Base-by-base conservation (phyloP, 2,797 vertebrate genomes). In the Oreochromis mossambicus region DNA sequence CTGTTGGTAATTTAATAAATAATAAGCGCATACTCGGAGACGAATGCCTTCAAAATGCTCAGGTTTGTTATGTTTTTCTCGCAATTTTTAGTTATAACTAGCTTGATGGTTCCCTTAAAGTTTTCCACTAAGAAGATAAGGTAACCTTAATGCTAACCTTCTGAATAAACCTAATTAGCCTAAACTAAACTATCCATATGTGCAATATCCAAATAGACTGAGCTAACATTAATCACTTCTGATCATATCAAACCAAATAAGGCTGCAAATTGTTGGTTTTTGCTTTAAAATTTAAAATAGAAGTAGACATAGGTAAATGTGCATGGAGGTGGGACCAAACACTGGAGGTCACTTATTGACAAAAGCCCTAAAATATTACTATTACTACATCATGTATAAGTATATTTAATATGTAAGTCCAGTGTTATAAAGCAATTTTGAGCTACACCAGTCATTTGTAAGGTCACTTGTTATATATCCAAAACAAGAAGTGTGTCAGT, bases 261-360 rank as follows among this genome's bases (percentile, higher is more conserved):
- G 11, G 4, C 8, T 66, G 32, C 14, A 36, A 8, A 17, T 21
- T n/a, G 19, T 73, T 81, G 13, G 10, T 43, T 75, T 10, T 11
- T 46, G 34, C 73, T 73, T 48, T 50, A 75, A 24, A 32, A 50
- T 75, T 75, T 75, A 32, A 6, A 52, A 88, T 38, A 88, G 70
- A 79, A 86, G 79, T 36, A 78, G 14, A 41, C 14, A 3, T 8
- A 43, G 50, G 86, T 87, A 50, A 61, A 78, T 52, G 78, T 85
- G 80, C 80, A 77, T 5, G 73, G 34, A 63, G 56, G 36, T 81
- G 77, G 81, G 79, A 86, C 78, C 70, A 41, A 82, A 82, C 90
- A 86, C 24, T 17, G 54, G 4, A 3, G 51, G 46, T 80, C 51
- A 58, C 32, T 80, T 79, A 90, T 85, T 84, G 79, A 83, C 78